phyloP scores from a whole-genome alignment of 2,888 invertebrate genomes.

The Leistus spinibarbis region DNA sequence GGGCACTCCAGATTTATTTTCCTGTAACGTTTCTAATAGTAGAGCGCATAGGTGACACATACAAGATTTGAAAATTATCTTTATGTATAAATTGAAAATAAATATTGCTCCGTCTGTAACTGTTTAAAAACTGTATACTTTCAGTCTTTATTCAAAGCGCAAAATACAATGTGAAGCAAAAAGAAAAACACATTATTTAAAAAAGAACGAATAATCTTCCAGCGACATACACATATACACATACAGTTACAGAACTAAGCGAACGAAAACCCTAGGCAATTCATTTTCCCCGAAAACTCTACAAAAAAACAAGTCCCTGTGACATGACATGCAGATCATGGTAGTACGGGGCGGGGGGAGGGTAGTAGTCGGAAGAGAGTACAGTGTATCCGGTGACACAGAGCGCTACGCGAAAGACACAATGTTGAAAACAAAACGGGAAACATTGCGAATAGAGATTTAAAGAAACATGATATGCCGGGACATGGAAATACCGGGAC shows the following conservation, averaged over 20 bases:
- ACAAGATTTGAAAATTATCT: too few species aligned
- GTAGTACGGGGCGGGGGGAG: slow-evolving; percentile 43
- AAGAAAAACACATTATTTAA: too few species aligned
- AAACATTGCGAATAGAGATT: not conserved
- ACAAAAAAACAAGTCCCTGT: slow-evolving; percentile 44
- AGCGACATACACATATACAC: not conserved
- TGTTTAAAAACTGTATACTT: too few species aligned
- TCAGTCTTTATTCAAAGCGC: too few species aligned
- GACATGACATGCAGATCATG: slow-evolving; percentile 49
- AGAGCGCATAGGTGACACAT: too few species aligned
- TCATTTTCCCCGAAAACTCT: slow-evolving; percentile 41
- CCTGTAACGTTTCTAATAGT: too few species aligned
- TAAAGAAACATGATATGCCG: slow-evolving; percentile 11
- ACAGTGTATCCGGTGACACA: slow-evolving; percentile 42
- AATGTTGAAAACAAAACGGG: not conserved
- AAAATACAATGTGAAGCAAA: too few species aligned
- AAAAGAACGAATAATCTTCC: too few species aligned
- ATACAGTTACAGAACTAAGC: slow-evolving; percentile 16
- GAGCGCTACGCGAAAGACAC: not conserved
- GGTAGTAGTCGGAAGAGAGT: too few species aligned
- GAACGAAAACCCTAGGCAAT: slow-evolving; percentile 43
- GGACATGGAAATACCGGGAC: slow-evolving; percentile 46
- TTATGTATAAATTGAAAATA: too few species aligned
- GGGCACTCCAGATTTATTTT: too few species aligned
- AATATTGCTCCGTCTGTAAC: too few species aligned